Conservation (phyloP, 2,113 vertebrate genomes). For the Leptosomus discolor region DNA sequence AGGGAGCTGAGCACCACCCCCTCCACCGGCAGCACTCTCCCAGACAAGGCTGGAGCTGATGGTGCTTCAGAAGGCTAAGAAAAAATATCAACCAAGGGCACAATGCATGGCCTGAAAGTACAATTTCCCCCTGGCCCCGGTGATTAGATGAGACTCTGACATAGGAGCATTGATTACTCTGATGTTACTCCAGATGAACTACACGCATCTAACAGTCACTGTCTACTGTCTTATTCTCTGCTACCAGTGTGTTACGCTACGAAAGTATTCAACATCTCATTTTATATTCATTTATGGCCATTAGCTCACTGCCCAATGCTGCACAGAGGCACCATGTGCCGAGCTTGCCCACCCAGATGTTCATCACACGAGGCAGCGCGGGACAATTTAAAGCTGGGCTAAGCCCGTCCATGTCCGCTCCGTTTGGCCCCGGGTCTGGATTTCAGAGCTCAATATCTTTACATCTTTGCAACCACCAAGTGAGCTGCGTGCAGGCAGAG, state of each 20-base stretch:
- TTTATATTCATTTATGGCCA: neutral
- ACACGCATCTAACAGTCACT: neutral
- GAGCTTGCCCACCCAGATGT: neutral
- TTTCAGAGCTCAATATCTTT: neutral
- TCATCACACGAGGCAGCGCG: neutral
- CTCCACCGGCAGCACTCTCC: neutral
- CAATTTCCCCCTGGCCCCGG: neutral
- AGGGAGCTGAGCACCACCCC: neutral
- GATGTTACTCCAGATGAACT: neutral
- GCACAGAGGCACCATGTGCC: neutral
- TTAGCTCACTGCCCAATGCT: neutral
- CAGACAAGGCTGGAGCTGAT: neutral
- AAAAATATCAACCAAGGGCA: neutral
- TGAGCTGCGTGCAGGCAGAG: neutral
- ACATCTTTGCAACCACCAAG: no score
- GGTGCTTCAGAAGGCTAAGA: neutral
- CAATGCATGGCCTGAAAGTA: neutral
- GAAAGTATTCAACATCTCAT: neutral
- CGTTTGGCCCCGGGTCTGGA: neutral
- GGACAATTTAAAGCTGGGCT: neutral
- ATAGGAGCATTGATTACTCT: neutral
- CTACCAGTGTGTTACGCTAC: rapidly evolving
- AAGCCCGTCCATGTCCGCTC: neutral
- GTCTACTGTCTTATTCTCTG: neutral
- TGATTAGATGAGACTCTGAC: neutral